Evolutionary conservation across 2,797 vertebrate species (phyloP).

Genomic region (Coreius guichenoti): DNA sequence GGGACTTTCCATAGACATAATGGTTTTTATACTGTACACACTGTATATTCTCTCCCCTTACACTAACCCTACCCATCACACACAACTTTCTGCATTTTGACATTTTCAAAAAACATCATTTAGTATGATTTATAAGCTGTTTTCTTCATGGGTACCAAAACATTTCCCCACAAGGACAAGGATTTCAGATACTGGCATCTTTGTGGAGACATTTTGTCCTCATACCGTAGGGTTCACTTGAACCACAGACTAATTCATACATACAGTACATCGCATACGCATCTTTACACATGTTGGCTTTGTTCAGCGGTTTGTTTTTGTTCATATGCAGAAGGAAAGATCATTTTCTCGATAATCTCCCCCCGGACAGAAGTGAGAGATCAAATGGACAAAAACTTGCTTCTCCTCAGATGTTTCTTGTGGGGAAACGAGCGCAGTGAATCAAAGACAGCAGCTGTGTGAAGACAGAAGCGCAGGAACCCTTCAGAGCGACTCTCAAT

Average conservation of each 20-base stretch:
- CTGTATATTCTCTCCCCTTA: no score
- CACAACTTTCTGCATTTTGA: no score
- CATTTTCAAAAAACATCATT: neutral
- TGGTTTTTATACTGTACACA: no score
- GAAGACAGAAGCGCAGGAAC: neutral
- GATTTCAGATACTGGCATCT: neutral
- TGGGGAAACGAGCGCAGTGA: neutral
- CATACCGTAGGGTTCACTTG: neutral
- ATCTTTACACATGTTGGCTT: neutral
- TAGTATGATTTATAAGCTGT: fast-evolving
- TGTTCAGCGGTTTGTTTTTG: neutral
- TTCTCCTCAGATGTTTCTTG: neutral
- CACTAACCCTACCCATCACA: no score
- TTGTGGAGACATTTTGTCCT: neutral
- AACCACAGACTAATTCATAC: neutral
- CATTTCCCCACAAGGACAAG: no score
- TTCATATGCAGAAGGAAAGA: neutral
- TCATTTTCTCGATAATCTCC: neutral
- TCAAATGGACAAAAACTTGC: neutral
- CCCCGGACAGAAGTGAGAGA: neutral
- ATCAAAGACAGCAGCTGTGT: slow-evolving; percentile 5
- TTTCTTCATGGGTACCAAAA: neutral
- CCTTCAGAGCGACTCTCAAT: neutral
- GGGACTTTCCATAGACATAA: no score
- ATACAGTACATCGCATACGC: neutral